A percentile compares a stretch with the other conserved stretches of the same genome.
Evolutionary conservation across 2,797 vertebrate genomes (phyloP).

Genomic region (Emys orbicularis): DNA sequence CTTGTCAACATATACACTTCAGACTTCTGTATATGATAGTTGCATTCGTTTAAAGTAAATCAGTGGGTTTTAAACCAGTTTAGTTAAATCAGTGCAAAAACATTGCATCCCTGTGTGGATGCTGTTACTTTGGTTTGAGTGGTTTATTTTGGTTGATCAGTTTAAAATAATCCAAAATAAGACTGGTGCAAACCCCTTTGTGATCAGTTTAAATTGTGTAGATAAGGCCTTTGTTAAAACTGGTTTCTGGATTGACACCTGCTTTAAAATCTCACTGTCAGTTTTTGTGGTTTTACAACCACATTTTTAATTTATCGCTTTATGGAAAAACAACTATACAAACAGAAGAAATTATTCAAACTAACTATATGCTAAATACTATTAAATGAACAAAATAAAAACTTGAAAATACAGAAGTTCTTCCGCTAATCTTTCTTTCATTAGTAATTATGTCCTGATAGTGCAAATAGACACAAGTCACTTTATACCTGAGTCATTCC

Average conservation of each 20-base stretch:
- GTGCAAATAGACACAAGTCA: background rate
- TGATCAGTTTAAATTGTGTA: background rate
- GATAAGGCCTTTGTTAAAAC: background rate
- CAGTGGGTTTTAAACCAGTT: background rate
- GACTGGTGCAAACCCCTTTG: too few species aligned
- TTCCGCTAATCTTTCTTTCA: background rate
- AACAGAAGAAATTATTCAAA: background rate
- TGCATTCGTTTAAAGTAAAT: background rate
- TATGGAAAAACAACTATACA: background rate
- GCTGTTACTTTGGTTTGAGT: background rate
- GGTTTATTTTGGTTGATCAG: background rate
- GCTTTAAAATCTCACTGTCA: background rate
- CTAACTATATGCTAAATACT: background rate
- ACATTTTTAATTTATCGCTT: background rate
- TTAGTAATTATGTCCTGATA: background rate
- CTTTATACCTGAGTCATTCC: background rate
- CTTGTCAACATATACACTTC: background rate
- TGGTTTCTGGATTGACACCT: background rate
- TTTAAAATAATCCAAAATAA: conserved; percentile 22
- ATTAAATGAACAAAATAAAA: background rate
- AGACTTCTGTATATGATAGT: background rate
- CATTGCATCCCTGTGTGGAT: background rate
- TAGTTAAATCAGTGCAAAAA: background rate
- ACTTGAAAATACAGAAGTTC: background rate
- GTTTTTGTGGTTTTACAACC: background rate